phyloP scores from a whole-genome alignment of 2,888 invertebrate genomes.

The Drosophila diplacantha region DNA sequence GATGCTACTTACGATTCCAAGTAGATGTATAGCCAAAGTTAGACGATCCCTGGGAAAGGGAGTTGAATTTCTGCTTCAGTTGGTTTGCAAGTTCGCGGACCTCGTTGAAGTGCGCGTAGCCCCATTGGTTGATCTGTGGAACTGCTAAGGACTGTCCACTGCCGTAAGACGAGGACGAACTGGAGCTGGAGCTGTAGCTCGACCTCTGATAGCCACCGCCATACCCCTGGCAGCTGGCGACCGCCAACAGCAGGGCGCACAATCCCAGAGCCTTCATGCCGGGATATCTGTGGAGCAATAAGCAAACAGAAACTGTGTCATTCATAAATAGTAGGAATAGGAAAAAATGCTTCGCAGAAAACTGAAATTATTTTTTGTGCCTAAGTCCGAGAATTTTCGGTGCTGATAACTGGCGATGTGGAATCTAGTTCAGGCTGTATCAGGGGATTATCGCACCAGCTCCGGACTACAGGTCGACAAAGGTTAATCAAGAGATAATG shows the following conservation, averaged over 20 bases:
- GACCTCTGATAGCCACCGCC: conserved; percentile 40
- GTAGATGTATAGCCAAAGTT: conserved; percentile 36
- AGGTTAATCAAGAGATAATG: conserved; percentile 56
- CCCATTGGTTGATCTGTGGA: conserved; percentile 69
- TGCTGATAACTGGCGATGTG: conserved; percentile 47
- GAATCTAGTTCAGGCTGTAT: conserved; percentile 62
- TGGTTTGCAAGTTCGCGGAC: conserved; percentile 72
- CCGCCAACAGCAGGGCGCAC: conserved; percentile 60
- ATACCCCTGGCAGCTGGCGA: conserved; percentile 51
- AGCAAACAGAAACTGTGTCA: conserved; percentile 47
- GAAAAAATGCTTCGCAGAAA: conserved; percentile 13
- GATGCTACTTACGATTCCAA: conserved; percentile 68
- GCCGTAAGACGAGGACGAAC: conserved; percentile 47
- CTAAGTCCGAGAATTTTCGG: conserved; percentile 12
- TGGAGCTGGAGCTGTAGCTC: conserved; percentile 53
- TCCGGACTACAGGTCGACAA: conserved; percentile 37
- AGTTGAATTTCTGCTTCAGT: conserved; percentile 72
- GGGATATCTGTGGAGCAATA: conserved; percentile 35
- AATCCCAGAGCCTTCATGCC: conserved; percentile 68
- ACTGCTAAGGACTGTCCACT: conserved; percentile 16
- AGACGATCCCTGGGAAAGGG: conserved; percentile 60
- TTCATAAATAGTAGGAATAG: conserved; percentile 43
- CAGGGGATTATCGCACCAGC: conserved; percentile 49
- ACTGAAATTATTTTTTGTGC: conserved; percentile 27
- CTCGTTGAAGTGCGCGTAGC: conserved; percentile 66